Conservation (phyloP, 2,888 invertebrate genomes). For the Atherix ibis region DNA sequence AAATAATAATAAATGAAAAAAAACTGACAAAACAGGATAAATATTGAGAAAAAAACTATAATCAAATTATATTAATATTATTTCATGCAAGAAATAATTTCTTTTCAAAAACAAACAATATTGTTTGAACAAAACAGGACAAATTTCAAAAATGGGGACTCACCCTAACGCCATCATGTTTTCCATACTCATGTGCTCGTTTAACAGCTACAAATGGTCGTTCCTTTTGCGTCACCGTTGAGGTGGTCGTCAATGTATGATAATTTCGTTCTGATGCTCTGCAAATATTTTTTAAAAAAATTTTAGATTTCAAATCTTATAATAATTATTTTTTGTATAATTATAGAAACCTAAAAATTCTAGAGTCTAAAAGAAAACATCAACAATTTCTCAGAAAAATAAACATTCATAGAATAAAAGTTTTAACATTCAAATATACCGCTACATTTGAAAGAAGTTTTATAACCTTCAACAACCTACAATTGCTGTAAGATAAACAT, state of each 20-base stretch:
- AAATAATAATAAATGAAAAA: conserved; percentile 5
- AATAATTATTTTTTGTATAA: conserved; percentile 1
- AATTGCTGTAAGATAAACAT: too few species aligned
- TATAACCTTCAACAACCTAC: too few species aligned
- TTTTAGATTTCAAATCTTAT: not conserved
- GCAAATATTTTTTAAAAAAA: not conserved
- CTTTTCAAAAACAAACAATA: too few species aligned
- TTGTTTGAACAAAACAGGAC: too few species aligned
- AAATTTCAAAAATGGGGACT: conserved; percentile 8
- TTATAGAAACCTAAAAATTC: too few species aligned
- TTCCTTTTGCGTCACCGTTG: conserved; percentile 26
- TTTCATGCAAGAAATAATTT: too few species aligned
- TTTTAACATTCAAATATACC: too few species aligned
- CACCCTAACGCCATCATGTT: conserved; percentile 15
- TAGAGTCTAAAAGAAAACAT: too few species aligned
- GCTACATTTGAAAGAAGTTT: too few species aligned
- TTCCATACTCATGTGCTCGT: conserved; percentile 36
- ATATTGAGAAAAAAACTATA: not conserved
- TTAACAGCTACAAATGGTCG: conserved; percentile 47
- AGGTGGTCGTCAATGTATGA: conserved; percentile 25
- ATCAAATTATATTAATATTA: not conserved
- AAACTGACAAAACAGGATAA: conserved; percentile 3
- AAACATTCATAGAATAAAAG: too few species aligned
- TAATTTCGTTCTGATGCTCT: conserved; percentile 26
- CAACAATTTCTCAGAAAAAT: too few species aligned